These are phyloP conservation scores for Loriculus beryllinus DNA, from an alignment of 2,797 vertebrate species.

Conservation along the genomic window DNA sequence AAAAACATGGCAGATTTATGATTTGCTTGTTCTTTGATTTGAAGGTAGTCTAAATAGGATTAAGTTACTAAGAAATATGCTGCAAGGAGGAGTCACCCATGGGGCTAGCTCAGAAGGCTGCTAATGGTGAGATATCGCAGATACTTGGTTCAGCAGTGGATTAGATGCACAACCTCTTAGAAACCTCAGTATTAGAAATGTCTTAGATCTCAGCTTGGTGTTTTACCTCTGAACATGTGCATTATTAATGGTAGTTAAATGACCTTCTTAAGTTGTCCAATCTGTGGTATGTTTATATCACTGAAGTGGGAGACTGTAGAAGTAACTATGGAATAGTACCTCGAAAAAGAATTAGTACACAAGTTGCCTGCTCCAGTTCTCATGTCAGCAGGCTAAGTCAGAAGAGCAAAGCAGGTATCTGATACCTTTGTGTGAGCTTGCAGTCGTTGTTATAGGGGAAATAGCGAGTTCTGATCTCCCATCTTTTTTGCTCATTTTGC, in stretches of 20 bases:
- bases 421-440: neutral
- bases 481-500: neutral
- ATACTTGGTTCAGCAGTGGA: neutral
- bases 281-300: neutral
- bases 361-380: neutral
- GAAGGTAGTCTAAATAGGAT: slow-evolving; percentile 60
- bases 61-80: slow-evolving; percentile 63
- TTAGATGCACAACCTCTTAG: slow-evolving; percentile 60
- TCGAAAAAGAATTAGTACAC: neutral
- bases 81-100: slow-evolving; percentile 11
- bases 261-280: slow-evolving; percentile 34
- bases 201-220: neutral
- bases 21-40: slow-evolving; percentile 48
- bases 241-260: slow-evolving; percentile 40
- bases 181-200: slow-evolving; percentile 46
- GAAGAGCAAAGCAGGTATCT: neutral
- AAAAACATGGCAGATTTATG: slow-evolving; percentile 35
- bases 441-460: neutral
- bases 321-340: neutral
- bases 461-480: neutral
- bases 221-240: slow-evolving; percentile 36
- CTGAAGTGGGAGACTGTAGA: slow-evolving; percentile 5
- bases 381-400: neutral
- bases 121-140: neutral
- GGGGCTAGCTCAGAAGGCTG: slow-evolving; percentile 3